These are phyloP conservation scores for Ivindomyrus marchei DNA, from an alignment of 2,113 vertebrate species.

Conservation along the genomic window DNA sequence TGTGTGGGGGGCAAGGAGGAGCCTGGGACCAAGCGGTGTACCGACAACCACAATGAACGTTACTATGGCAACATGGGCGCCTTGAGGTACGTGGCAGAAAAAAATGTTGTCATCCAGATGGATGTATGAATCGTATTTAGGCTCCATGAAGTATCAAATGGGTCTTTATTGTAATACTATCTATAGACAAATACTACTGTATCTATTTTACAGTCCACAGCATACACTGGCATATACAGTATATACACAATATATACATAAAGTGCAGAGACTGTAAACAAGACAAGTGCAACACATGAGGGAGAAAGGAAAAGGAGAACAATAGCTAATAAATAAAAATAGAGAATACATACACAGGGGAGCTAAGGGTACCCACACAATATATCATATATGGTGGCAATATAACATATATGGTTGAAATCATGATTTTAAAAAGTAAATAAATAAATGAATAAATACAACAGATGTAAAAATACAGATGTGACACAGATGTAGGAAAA, in stretches of 20 bases:
- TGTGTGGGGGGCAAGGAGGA: slow-evolving; percentile 72
- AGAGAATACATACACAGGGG: no score
- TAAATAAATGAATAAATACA: no score
- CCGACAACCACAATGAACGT: slow-evolving; percentile 74
- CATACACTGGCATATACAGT: background rate
- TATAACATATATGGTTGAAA: no score
- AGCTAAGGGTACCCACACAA: no score
- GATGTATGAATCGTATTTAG: background rate
- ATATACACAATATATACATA: background rate
- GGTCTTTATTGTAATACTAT: background rate
- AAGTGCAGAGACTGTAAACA: background rate
- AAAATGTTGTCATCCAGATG: background rate
- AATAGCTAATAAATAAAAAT: no score
- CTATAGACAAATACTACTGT: background rate
- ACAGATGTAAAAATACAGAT: background rate
- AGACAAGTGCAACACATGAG: no score
- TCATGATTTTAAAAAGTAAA: no score
- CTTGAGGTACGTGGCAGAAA: slow-evolving; percentile 58
- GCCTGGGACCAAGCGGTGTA: slow-evolving; percentile 67
- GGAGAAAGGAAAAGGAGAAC: no score
- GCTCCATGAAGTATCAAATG: background rate
- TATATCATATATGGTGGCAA: no score
- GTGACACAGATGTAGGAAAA: background rate
- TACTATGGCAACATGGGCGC: slow-evolving; percentile 86
- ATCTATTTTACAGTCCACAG: no score